phyloP scores from a whole-genome alignment of 2,113 vertebrate species.

The Callithrix jacchus region DNA sequence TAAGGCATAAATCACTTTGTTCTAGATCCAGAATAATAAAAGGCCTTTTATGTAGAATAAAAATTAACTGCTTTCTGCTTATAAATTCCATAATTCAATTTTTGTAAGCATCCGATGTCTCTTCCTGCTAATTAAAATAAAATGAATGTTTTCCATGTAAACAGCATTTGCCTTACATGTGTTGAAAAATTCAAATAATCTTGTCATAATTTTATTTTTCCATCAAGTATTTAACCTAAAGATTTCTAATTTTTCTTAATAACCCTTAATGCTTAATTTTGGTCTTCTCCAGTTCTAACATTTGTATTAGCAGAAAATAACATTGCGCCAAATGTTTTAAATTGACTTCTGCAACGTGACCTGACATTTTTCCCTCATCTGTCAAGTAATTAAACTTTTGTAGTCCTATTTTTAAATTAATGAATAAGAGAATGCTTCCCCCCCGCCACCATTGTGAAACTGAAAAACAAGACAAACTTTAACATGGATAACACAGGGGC shows the following conservation, averaged over 20 bases:
- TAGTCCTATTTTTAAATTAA: slow-evolving; percentile 60
- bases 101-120: slow-evolving; percentile 2
- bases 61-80: slow-evolving; percentile 59
- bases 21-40: slow-evolving; percentile 45
- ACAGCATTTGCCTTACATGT: slow-evolving; percentile 43
- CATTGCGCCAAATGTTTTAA: slow-evolving; percentile 49
- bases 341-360: slow-evolving; percentile 51
- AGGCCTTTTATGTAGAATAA: slow-evolving; percentile 41
- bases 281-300: not conserved
- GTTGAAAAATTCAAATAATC: slow-evolving; percentile 49
- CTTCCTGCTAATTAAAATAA: slow-evolving; percentile 59
- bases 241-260: slow-evolving; percentile 33
- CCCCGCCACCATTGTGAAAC: not conserved
- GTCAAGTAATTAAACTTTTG: slow-evolving; percentile 47
- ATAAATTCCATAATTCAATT: slow-evolving; percentile 55
- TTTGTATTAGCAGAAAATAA: slow-evolving; percentile 43
- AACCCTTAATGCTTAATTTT: slow-evolving; percentile 40
- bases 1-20: not conserved
- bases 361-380: slow-evolving; percentile 57
- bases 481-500: not conserved
- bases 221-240: slow-evolving; percentile 50
- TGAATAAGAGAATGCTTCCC: slow-evolving; percentile 34
- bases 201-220: slow-evolving; percentile 30
- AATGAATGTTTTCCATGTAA: slow-evolving; percentile 68
- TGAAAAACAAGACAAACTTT: slow-evolving; percentile 12